These are phyloP conservation scores for Oreochromis tanganicae DNA, from an alignment of 2,113 vertebrate species.

Conservation along the genomic window DNA sequence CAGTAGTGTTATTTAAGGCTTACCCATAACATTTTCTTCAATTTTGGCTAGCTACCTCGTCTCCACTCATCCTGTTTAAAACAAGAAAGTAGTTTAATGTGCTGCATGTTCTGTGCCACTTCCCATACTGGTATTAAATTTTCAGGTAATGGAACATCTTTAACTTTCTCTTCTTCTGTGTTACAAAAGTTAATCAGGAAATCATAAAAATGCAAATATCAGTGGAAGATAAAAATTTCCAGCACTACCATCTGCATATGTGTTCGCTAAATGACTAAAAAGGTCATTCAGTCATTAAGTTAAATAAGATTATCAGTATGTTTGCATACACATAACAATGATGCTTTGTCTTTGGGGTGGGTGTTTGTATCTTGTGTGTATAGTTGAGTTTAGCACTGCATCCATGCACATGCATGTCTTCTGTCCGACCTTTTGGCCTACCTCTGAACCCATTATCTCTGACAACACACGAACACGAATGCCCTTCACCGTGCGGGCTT, in stretches of 20 bases:
- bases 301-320: background rate
- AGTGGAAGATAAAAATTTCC: background rate
- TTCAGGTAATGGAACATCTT: background rate
- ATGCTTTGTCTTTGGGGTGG: background rate
- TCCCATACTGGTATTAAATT: background rate
- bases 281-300: background rate
- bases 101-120: background rate
- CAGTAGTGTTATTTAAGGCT: background rate
- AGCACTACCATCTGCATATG: background rate
- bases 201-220: background rate
- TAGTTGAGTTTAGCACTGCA: slow-evolving; percentile 12
- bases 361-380: background rate
- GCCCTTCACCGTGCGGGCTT: slow-evolving; percentile 23
- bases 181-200: background rate
- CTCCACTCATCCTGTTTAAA: background rate
- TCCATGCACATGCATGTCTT: slow-evolving; percentile 19
- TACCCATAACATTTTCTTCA: background rate
- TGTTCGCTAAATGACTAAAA: background rate
- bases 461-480: slow-evolving; percentile 11
- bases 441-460: slow-evolving; percentile 63
- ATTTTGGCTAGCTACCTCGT: background rate
- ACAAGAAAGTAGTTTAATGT: slow-evolving; percentile 1
- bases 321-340: background rate
- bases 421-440: slow-evolving; percentile 39
- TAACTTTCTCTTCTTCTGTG: background rate